These are phyloP conservation scores for Mycetomoellerius zeteki DNA, from an alignment of 1,140 invertebrate genomes.

Conservation along the genomic window DNA sequence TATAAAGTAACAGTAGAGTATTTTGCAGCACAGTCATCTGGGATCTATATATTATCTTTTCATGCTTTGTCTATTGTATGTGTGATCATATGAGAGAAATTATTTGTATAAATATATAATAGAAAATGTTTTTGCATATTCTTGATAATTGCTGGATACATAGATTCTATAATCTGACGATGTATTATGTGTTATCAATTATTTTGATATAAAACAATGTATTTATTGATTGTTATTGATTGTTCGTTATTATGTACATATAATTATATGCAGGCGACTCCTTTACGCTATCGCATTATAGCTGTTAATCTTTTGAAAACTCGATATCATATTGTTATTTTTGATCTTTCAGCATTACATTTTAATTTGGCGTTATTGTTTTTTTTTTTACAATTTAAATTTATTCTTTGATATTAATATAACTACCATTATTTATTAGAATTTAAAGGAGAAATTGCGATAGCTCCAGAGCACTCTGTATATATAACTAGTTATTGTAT, in stretches of 20 bases:
- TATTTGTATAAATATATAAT: background rate
- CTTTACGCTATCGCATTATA: background rate
- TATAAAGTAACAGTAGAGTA: conserved; percentile 50
- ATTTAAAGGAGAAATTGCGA: conserved; percentile 13
- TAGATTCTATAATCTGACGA: background rate
- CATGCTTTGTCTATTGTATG: conserved; percentile 27
- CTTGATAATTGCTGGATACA: background rate
- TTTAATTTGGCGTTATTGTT: background rate
- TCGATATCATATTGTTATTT: background rate
- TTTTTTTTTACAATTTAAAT: conserved; percentile 1
- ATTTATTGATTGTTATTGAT: background rate
- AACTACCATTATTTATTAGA: conserved; percentile 2
- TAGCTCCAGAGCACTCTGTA: conserved; percentile 26
- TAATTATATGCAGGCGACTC: conserved; percentile 15
- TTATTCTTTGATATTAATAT: background rate
- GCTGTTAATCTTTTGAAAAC: background rate
- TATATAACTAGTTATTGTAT: conserved; percentile 14
- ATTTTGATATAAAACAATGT: conserved; percentile 14
- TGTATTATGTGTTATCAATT: conserved; percentile 21
- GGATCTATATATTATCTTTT: conserved; percentile 29
- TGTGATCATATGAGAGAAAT: background rate
- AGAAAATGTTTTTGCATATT: conserved; percentile 13
- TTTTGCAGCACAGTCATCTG: conserved; percentile 58
- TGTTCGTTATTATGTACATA: background rate
- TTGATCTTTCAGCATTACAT: background rate